Percentiles rank a stretch among this genome's conserved stretches.
Evolutionary conservation across 2,113 vertebrate species (phyloP).

Genomic region (Nymphicus hollandicus): DNA sequence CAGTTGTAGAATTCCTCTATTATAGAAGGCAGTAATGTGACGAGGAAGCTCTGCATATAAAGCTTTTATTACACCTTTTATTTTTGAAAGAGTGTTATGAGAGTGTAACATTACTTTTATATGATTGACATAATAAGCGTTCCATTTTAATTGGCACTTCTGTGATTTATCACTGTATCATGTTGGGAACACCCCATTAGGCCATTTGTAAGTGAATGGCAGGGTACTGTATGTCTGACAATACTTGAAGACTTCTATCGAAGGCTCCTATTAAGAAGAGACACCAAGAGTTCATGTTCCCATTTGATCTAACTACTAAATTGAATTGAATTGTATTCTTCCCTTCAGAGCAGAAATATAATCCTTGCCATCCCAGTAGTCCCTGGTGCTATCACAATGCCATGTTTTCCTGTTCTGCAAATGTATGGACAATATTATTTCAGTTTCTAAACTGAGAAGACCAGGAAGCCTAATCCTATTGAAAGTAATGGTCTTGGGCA

Average conservation of each 20-base stretch:
- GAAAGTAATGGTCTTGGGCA: constrained; percentile 22
- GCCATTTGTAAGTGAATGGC: constrained; percentile 62
- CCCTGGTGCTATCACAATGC: background rate
- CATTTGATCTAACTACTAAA: constrained; percentile 65
- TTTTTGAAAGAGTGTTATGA: constrained; percentile 55
- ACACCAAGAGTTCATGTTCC: constrained; percentile 20
- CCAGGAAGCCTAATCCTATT: background rate
- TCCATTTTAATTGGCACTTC: constrained; percentile 74
- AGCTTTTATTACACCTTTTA: constrained; percentile 61
- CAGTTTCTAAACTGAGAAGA: background rate
- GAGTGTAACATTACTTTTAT: constrained; percentile 46
- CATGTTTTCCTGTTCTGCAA: constrained; percentile 23
- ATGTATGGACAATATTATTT: constrained; percentile 32
- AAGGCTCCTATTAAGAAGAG: constrained; percentile 27
- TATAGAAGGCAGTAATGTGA: background rate
- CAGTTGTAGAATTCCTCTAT: background rate
- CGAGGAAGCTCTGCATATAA: constrained; percentile 22
- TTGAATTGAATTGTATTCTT: constrained; percentile 29
- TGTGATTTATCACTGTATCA: constrained; percentile 60
- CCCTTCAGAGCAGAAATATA: constrained; percentile 39
- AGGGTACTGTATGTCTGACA: constrained; percentile 43
- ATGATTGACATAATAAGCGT: constrained; percentile 44
- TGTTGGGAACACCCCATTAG: constrained; percentile 39
- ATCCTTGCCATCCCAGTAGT: constrained; percentile 18
- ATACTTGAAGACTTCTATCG: constrained; percentile 49